Evolutionary conservation across 2,113 vertebrate genomes (phyloP), one percentile per base, ranked within the genome.

Genomic region (Semnornis frantzii): DNA sequence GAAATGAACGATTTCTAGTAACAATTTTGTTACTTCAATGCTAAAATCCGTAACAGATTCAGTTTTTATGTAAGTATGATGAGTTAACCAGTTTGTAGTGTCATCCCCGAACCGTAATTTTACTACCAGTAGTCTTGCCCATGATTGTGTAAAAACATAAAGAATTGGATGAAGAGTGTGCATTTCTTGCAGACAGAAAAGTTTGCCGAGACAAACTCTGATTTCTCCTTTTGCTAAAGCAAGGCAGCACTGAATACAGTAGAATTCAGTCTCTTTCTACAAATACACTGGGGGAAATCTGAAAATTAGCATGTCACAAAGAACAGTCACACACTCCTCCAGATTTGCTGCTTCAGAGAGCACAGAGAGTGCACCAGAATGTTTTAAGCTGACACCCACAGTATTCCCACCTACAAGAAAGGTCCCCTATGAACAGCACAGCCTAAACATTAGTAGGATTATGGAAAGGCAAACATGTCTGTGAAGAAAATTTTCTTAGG

Each of bases 401-500:
- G 85, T 33, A 87, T 81, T 92, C 25, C 73, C 65, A 91, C 58
- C 94, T 63, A 93, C 65, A 78, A 59, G 66, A 89, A 71, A 46
- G 10, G 17, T 91, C 37, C 66, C 85, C 58, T 65, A n/a, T 69
- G 85, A 95, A 69, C 52, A 78, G 44, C 20, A 71, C 73, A 93
- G 89, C 33, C 93, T 83, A 91, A 97, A 93, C 85, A 94, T 48
- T 83, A 62, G 70, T 17, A 84, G 69, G 65, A 85, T 91, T 85
- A 87, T 50, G 14, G 54, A 70, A 92, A 88, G 59, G 44, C 48
- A 95, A 92, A 91, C 34, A 72, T 59, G 58, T 58, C 79, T 85
- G 89, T 66, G 73, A 58, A 39, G 21, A 86, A 12, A 91, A 66
- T 64, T 85, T 81, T 74, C 75, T 33, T 63, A 10, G 5, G 28